phyloP scores from a whole-genome alignment of 1,140 invertebrate species.

The Geopemphigus sp. region DNA sequence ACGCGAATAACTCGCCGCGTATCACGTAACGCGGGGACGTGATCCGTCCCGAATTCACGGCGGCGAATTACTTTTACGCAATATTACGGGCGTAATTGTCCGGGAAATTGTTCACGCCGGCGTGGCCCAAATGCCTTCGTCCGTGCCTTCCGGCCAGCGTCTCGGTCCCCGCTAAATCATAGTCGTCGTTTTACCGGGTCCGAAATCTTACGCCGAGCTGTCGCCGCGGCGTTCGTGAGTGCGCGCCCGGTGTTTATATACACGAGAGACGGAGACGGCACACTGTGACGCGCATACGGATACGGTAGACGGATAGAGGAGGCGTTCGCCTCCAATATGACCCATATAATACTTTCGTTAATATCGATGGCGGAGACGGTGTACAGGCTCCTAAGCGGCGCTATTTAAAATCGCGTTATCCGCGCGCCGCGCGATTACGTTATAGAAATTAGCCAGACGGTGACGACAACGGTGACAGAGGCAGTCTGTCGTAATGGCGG shows the following conservation, averaged over 20 bases:
- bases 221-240: too few species aligned
- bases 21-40: background rate
- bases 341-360: background rate
- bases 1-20: background rate
- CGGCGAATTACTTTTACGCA: background rate
- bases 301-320: too few species aligned
- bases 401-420: constrained; percentile 9
- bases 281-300: too few species aligned
- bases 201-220: background rate
- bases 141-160: background rate
- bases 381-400: background rate
- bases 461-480: too few species aligned
- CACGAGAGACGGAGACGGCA: background rate
- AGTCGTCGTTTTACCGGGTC: constrained; percentile 1
- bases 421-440: background rate
- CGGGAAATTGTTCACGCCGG: constrained; percentile 7
- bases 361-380: background rate
- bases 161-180: background rate
- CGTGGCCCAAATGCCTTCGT: background rate
- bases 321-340: too few species aligned
- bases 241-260: too few species aligned
- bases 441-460: background rate
- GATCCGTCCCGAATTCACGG: background rate
- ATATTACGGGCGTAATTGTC: background rate
- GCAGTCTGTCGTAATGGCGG: too few species aligned